Evolutionary conservation across 2,797 vertebrate species (phyloP), one percentile per base, ranked within the genome.

Genomic region (Mormyrus proboscirostris): DNA sequence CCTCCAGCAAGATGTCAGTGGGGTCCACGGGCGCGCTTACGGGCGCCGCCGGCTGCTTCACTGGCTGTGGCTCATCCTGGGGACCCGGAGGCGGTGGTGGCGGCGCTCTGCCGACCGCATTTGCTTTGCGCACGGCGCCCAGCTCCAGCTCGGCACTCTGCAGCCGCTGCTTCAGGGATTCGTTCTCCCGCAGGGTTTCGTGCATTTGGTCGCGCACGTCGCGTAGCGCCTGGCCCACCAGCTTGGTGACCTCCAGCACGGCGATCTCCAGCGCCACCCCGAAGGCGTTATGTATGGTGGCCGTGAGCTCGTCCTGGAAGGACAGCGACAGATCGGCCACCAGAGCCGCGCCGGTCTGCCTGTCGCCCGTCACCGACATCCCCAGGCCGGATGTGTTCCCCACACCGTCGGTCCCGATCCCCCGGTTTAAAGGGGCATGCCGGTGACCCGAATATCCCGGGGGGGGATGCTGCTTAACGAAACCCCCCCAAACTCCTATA

Each of bases 261-360:
- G 93, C 93, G 25, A 94, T 92, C 84, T 94, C 92, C 41, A 93
- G 92, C 0, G 93, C 93, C 14, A 94, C 92, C 10, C 91, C 92
- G 73, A 94, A 92, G 41, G 93, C 93, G 90, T 90, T 91, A 50
- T 93, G 92, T 50, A 93, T 92, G 69, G 92, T 93, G 41, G 91
- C 90, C 2, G 92, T 91, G 51, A 94, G 91, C 53, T 93, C 92
- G 1, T 94, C 92, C 19, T 92, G 93, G 88, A 94, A 93, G 7
- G 93, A 91, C 29, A 93, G 87, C 38, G 93, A 93, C 1, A 93
- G 84, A 47, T 93, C 92, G 0, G 92, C 90, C 33, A 91, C 89
- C 79, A 92, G 29, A 76, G 90, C 87, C 0, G 91, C 69, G 16
- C 89, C 85, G 5, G 90, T 59, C n/a, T 65, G 83, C 59, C 89